These are phyloP conservation scores for Oligia fasciuncula DNA, from an alignment of 2,888 invertebrate species.

Conservation along the genomic window DNA sequence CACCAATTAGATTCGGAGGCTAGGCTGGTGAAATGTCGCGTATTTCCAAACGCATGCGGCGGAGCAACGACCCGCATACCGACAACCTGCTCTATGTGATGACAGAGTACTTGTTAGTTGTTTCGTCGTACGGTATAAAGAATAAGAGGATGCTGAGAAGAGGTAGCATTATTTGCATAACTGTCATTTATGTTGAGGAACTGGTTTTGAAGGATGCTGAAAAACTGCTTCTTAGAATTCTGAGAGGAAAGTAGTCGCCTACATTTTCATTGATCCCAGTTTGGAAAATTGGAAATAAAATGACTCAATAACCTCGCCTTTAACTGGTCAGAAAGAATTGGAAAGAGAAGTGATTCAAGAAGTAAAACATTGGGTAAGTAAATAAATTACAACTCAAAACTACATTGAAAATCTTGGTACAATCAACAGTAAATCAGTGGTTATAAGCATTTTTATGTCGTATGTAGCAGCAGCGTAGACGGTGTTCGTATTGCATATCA, in stretches of 20 bases:
- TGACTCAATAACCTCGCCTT: neutral
- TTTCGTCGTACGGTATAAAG: slow-evolving; percentile 56
- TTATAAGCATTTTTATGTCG: neutral
- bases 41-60: slow-evolving; percentile 83
- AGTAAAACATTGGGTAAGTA: neutral
- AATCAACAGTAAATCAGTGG: neutral
- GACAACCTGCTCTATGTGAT: slow-evolving; percentile 86
- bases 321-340: neutral
- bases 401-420: neutral
- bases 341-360: neutral
- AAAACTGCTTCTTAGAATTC: neutral
- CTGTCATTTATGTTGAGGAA: neutral
- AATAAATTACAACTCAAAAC: neutral
- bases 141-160: slow-evolving; percentile 28
- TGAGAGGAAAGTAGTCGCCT: neutral
- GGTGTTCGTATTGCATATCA: neutral
- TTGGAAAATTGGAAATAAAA: neutral
- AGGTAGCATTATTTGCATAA: neutral
- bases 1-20: slow-evolving; percentile 81
- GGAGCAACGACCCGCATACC: slow-evolving; percentile 85
- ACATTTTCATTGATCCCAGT: neutral
- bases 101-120: slow-evolving; percentile 84
- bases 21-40: slow-evolving; percentile 78
- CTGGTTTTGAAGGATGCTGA: neutral
- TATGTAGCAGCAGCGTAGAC: neutral